These are phyloP conservation scores for Eulithis prunata DNA, from an alignment of 2,888 invertebrate species.

Conservation along the genomic window DNA sequence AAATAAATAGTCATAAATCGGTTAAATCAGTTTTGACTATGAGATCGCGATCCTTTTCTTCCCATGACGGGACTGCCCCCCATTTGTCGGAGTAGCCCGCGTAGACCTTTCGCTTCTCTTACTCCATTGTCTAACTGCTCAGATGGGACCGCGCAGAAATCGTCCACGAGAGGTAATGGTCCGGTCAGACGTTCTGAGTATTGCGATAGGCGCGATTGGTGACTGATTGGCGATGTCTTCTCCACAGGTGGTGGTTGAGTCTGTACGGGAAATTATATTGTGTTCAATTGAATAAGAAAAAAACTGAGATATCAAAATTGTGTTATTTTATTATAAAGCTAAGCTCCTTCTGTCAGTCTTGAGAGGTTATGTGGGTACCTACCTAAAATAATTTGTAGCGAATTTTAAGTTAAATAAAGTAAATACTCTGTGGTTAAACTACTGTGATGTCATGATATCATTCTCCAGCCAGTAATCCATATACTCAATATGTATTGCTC, in stretches of 20 bases:
- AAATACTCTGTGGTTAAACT: too few species aligned
- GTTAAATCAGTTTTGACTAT: constrained; percentile 73
- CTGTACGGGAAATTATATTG: constrained; percentile 37
- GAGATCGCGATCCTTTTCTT: constrained; percentile 84
- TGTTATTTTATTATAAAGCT: too few species aligned
- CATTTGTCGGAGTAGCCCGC: constrained; percentile 92
- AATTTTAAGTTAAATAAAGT: too few species aligned
- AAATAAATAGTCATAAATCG: too few species aligned
- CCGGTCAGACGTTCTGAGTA: constrained; percentile 83
- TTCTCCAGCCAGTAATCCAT: too few species aligned
- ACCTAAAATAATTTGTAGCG: too few species aligned
- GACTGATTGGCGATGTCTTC: constrained; percentile 81
- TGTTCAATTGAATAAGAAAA: neutral
- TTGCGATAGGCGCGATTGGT: constrained; percentile 86
- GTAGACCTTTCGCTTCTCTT: constrained; percentile 89
- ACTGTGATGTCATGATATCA: too few species aligned
- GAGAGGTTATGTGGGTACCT: too few species aligned
- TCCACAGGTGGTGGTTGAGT: constrained; percentile 55
- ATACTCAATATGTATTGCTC: too few species aligned
- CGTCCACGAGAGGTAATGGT: constrained; percentile 93
- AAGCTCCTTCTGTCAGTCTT: too few species aligned
- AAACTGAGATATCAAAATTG: too few species aligned
- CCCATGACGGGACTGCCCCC: constrained; percentile 93
- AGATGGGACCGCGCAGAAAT: constrained; percentile 95
- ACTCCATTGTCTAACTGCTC: constrained; percentile 86